A percentile compares a stretch with the other conserved stretches of the same genome.
These are phyloP conservation scores for Galaxias olidus DNA, from an alignment of 2,797 vertebrate genomes.

Conservation along the genomic window DNA sequence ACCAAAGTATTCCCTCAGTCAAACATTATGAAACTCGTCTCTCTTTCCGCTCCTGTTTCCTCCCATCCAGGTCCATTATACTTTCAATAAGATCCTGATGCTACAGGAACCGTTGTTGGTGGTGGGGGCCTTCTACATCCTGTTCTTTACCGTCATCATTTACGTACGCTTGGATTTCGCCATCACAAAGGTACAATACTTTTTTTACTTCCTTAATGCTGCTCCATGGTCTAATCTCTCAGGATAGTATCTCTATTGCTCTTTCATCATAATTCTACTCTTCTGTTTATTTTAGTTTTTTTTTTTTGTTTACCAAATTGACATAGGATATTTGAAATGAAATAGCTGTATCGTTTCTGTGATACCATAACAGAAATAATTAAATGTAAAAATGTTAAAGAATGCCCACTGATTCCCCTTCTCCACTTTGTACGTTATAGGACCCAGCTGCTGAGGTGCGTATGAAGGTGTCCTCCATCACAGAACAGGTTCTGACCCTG, in stretches of 20 bases:
- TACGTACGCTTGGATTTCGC: slow-evolving; percentile 97
- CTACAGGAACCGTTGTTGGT: slow-evolving; percentile 96
- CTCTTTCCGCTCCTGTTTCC: background rate
- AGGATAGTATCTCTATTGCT: background rate
- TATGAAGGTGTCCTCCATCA: slow-evolving; percentile 99
- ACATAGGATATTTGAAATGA: too few relatives aligned
- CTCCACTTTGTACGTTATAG: slow-evolving; percentile 58
- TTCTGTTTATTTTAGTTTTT: too few relatives aligned
- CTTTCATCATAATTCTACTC: background rate
- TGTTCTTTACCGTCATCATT: slow-evolving; percentile 98
- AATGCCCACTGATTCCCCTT: background rate
- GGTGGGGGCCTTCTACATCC: slow-evolving; percentile 94
- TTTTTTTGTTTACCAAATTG: too few relatives aligned
- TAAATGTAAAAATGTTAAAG: too few relatives aligned
- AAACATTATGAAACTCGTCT: too few relatives aligned
- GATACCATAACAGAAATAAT: too few relatives aligned
- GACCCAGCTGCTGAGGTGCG: slow-evolving; percentile 96
- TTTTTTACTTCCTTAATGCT: background rate
- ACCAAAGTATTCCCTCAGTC: too few relatives aligned
- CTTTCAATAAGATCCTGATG: slow-evolving; percentile 97
- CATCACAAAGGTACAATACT: slow-evolving; percentile 89
- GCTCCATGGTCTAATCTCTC: background rate
- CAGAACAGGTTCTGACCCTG: slow-evolving; percentile 94
- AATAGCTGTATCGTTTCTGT: too few relatives aligned
- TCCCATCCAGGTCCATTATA: slow-evolving; percentile 88